Evolutionary conservation across 1,140 invertebrate species (phyloP).

Genomic region (Nasonia giraulti): DNA sequence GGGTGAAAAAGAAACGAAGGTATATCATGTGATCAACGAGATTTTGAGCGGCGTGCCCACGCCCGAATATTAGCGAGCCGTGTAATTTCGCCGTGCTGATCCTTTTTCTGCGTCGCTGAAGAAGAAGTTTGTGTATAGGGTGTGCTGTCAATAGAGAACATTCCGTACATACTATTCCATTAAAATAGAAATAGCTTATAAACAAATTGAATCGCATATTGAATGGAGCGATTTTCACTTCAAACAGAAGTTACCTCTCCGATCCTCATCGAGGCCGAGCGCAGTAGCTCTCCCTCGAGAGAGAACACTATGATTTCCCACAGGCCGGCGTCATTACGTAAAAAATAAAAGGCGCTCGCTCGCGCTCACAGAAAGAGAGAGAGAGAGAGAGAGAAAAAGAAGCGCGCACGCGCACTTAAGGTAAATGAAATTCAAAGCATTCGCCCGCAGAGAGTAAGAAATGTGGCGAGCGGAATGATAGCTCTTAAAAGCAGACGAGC

Average conservation of each 20-base stretch:
- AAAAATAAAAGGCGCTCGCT: slow-evolving; percentile 33
- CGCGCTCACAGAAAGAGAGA: too few species aligned
- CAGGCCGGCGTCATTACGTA: slow-evolving; percentile 29
- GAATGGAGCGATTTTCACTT: slow-evolving; percentile 38
- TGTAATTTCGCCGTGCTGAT: slow-evolving; percentile 36
- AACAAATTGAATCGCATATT: slow-evolving; percentile 8
- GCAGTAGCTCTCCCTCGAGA: background rate
- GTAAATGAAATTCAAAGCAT: slow-evolving; percentile 36
- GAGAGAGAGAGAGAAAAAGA: background rate
- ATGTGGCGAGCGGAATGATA: slow-evolving; percentile 25
- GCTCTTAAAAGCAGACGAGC: slow-evolving; percentile 30
- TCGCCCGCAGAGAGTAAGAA: slow-evolving; percentile 1
- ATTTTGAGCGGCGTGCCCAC: slow-evolving; percentile 27
- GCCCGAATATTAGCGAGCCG: slow-evolving; percentile 42
- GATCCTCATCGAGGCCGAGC: background rate
- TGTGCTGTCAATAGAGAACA: too few species aligned
- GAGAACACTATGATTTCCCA: slow-evolving; percentile 21
- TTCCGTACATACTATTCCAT: background rate
- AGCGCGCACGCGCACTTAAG: background rate
- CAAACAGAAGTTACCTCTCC: slow-evolving; percentile 25
- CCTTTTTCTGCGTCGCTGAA: background rate
- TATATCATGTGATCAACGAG: slow-evolving; percentile 19
- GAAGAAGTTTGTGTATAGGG: background rate
- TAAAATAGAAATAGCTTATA: background rate
- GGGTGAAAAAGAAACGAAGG: background rate